Evolutionary conservation across 2,888 invertebrate genomes (phyloP).

Genomic region (Ormyrus nitidulus): DNA sequence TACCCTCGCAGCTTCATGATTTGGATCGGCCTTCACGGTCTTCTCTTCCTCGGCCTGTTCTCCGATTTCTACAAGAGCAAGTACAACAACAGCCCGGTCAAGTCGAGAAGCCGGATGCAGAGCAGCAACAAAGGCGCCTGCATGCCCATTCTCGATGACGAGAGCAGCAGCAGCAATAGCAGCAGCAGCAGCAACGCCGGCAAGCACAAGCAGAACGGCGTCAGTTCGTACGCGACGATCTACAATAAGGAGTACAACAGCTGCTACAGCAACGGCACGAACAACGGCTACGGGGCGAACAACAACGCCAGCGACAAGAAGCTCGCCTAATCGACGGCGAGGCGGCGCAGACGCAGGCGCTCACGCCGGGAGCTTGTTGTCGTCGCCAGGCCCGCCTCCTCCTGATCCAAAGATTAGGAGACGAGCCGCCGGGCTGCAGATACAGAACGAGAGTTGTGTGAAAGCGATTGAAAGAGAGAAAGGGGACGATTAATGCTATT

Average conservation of each 20-base stretch:
- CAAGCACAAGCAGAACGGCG: slow-evolving; percentile 70
- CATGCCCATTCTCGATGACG: slow-evolving; percentile 84
- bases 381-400: slow-evolving; percentile 1
- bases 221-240: slow-evolving; percentile 76
- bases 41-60: slow-evolving; percentile 95
- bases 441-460: no score
- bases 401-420: no score
- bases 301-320: slow-evolving; percentile 72
- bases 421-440: no score
- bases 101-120: slow-evolving; percentile 10
- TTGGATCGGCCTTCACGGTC: slow-evolving; percentile 96
- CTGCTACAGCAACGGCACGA: slow-evolving; percentile 81
- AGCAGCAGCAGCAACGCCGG: neutral
- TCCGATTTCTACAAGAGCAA: slow-evolving; percentile 94
- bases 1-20: slow-evolving; percentile 94
- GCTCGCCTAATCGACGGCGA: slow-evolving; percentile 66
- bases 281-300: slow-evolving; percentile 79
- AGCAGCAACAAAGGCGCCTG: slow-evolving; percentile 76
- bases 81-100: slow-evolving; percentile 78
- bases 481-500: no score
- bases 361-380: slow-evolving; percentile 1
- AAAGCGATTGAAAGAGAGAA: no score
- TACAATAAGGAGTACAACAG: slow-evolving; percentile 79
- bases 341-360: slow-evolving; percentile 46
- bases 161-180: slow-evolving; percentile 14